Evolutionary conservation across 2,113 vertebrate species (phyloP), one percentile per base, ranked within the genome.

Genomic region (Larimichthys crocea): DNA sequence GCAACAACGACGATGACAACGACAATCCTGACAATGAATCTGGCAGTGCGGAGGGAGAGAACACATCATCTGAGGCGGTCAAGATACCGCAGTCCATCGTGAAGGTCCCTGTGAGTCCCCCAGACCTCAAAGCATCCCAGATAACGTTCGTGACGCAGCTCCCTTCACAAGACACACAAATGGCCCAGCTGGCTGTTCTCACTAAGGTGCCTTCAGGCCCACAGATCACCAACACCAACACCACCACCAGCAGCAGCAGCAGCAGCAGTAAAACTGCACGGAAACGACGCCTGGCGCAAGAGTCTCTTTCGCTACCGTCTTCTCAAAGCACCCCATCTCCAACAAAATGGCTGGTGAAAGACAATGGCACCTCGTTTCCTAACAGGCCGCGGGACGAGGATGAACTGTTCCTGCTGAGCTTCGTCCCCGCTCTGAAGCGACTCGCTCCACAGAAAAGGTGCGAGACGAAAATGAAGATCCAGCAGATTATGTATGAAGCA

Each of bases 391-490:
- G 83, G 24, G 92, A 94, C 0, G 94, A 94, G 71, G 93, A 94
- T 1, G 91, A 93, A 74, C 88, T 94, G n/a, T 94, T 94, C 24
- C 76, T 94, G 56, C 77, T 94, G 68, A 94, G 93, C 86, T 93
- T 94, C 5, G 91, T 92, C 14, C 92, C 94, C 0, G 93, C 94
- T 40, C 83, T 94, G 31, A 94, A 94, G 79, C 66, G 94, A 57
- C 94, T 94, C 0, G 86, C 91, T 10, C 93, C 93, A 1, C 93
- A 94, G 59, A 94, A 92, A 59, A 88, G 92, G 64, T 94, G 91
- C 2, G 91, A 93, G 82, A 93, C 93, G 3, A 94, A 93, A 79
- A 93, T 94, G 63, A 94, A 83, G 78, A 94, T 94, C 56, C 94
- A 94, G 65, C 92, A 93, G 86, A 86, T 94, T 6, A 91, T 94